phyloP scores from a whole-genome alignment of 2,797 vertebrate species.

The Gymnothorax javanicus region DNA sequence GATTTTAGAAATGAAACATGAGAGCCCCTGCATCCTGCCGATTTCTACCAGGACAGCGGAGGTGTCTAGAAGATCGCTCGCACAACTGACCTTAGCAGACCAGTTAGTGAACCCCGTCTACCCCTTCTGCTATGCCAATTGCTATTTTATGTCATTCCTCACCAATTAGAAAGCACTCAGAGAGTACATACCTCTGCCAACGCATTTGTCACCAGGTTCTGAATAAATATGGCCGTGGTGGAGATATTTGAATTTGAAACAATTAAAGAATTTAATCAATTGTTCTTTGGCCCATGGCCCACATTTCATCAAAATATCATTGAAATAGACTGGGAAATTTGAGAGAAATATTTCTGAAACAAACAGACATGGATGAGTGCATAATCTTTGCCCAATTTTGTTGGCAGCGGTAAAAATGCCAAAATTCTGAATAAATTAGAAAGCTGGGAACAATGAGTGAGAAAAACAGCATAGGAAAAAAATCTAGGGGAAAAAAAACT shows the following conservation, averaged over 20 bases:
- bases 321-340: too few species aligned
- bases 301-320: too few species aligned
- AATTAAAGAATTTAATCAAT: too few species aligned
- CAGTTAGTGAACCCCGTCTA: not conserved
- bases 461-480: not conserved
- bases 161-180: too few species aligned
- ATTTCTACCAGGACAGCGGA: not conserved
- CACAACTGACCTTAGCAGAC: not conserved
- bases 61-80: not conserved
- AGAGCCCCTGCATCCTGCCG: not conserved
- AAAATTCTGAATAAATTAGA: not conserved
- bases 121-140: not conserved
- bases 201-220: too few species aligned
- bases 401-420: not conserved
- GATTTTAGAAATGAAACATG: not conserved
- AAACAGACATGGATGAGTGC: not conserved
- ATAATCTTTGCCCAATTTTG: not conserved
- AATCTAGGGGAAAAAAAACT: not conserved
- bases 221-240: too few species aligned
- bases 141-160: not conserved
- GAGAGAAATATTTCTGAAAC: too few species aligned
- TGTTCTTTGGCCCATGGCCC: too few species aligned
- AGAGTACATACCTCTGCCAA: too few species aligned
- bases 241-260: too few species aligned
- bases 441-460: not conserved